Evolutionary conservation across 1,140 invertebrate species (phyloP).

Genomic region (Rhyacophila brunnea): DNA sequence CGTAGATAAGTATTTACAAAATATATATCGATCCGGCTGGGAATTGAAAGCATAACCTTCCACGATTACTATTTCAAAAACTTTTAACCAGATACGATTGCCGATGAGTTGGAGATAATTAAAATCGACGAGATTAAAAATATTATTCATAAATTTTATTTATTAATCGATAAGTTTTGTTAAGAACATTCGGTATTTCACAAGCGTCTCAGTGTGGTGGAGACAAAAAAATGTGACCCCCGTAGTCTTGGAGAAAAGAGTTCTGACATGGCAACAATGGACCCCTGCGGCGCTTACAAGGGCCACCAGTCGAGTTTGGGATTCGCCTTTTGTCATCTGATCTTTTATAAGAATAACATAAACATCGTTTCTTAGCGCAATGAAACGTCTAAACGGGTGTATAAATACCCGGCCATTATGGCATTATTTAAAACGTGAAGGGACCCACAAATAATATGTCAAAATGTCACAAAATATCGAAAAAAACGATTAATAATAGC

Average conservation of each 20-base stretch:
- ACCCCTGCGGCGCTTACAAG: constrained; percentile 28
- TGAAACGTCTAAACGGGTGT: background rate
- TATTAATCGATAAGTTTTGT: background rate
- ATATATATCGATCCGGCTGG: no score
- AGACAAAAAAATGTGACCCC: constrained; percentile 28
- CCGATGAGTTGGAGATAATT: no score
- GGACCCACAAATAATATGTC: no score
- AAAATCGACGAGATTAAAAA: no score
- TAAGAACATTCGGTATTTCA: constrained; percentile 1
- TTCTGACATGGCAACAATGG: constrained; percentile 35
- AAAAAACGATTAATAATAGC: no score
- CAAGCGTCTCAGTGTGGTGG: constrained; percentile 4
- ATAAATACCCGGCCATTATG: background rate
- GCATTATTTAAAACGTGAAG: background rate
- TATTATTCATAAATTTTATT: no score
- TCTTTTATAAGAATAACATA: constrained; percentile 13
- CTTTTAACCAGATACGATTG: no score
- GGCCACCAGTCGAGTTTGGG: constrained; percentile 31
- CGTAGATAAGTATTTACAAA: no score
- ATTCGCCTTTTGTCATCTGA: constrained; percentile 25
- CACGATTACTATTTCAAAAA: no score
- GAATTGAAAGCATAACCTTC: no score
- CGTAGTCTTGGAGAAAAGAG: constrained; percentile 27
- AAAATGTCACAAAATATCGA: no score
- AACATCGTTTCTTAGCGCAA: constrained; percentile 2